Percentiles rank a stretch among this genome's conserved stretches.
Evolutionary conservation across 2,797 vertebrate genomes (phyloP).

Genomic region (Chloroceryle amazona): DNA sequence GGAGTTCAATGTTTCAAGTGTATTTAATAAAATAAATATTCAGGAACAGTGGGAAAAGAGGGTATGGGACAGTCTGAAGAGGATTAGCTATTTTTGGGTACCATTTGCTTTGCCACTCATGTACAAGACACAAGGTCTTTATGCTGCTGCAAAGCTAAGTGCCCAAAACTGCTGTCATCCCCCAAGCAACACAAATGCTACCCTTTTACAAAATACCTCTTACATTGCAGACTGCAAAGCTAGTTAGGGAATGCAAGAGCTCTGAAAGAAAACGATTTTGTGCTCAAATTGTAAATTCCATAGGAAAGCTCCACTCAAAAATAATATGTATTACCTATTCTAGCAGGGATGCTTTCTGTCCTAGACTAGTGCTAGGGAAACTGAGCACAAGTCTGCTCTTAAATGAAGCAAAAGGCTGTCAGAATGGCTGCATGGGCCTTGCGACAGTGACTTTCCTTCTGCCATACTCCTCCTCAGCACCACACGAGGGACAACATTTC

Average conservation of each 20-base stretch:
- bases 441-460: background rate
- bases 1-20: background rate
- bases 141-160: background rate
- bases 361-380: background rate
- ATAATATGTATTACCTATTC: background rate
- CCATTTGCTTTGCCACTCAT: background rate
- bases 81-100: background rate
- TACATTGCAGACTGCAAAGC: background rate
- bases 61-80: background rate
- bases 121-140: background rate
- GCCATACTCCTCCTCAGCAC: background rate
- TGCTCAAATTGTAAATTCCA: background rate
- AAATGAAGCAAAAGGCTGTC: background rate
- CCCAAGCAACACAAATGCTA: background rate
- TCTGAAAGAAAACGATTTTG: background rate
- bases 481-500: background rate
- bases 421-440: background rate
- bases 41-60: background rate
- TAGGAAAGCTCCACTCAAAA: background rate
- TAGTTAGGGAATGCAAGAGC: background rate
- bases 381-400: background rate
- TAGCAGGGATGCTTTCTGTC: background rate
- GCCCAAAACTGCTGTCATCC: background rate
- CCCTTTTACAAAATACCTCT: background rate
- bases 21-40: background rate